These are phyloP conservation scores for Hermaeophaga mercurialis DNA, from an alignment of 2,888 invertebrate genomes.

Conservation along the genomic window DNA sequence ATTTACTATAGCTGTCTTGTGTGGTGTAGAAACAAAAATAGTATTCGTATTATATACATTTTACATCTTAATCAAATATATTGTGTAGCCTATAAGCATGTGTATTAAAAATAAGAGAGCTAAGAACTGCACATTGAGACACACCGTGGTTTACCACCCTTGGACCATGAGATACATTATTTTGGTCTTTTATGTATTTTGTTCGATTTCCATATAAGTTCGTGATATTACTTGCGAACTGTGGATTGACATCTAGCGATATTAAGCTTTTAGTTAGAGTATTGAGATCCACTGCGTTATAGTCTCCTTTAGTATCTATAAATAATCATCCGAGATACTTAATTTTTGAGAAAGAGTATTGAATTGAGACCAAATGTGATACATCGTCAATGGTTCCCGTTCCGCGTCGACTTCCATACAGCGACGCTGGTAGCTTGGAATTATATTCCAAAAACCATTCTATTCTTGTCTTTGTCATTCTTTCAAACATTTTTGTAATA, in stretches of 20 bases:
- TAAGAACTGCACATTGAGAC: background rate
- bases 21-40: background rate
- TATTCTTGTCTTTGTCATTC: background rate
- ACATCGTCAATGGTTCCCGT: background rate
- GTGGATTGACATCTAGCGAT: background rate
- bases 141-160: background rate
- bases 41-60: background rate
- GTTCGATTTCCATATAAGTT: slow-evolving; percentile 8
- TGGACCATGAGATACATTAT: slow-evolving; percentile 6
- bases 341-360: background rate
- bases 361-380: background rate
- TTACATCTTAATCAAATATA: background rate
- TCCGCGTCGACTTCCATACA: background rate
- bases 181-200: slow-evolving; percentile 7
- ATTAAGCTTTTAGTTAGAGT: slow-evolving; percentile 1
- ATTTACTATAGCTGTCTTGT: background rate
- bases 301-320: background rate
- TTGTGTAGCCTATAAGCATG: background rate
- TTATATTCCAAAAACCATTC: background rate
- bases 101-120: background rate
- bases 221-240: background rate
- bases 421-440: background rate
- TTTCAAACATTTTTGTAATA: background rate
- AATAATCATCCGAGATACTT: background rate
- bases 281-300: background rate